Base-by-base conservation (phyloP, 1,140 invertebrate species). In the Samia ricini region DNA sequence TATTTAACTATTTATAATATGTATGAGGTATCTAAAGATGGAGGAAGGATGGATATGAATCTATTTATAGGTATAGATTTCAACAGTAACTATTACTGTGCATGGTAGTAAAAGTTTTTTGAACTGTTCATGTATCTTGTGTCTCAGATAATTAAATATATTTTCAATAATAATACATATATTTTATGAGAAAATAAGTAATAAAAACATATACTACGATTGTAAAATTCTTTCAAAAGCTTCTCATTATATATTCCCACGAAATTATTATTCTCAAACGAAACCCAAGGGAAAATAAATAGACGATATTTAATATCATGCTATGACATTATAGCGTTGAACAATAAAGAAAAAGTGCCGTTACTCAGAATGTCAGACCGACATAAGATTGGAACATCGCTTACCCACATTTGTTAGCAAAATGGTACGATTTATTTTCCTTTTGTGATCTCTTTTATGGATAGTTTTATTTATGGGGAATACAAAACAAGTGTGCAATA, bases 371-470 rank as follows among this genome's bases (percentile, higher is more conserved):
- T 52, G 66, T 68, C 66, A 69, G 63, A 63, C 49, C 60, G 63
- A 70, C 61, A 61, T 63, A 61, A 72, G 68, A 72, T 72, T 72
- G 71, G 71, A 64, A 68, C 58, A 69, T 72, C 62, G 36, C 64
- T 64, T 61, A 69, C 67, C 63, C 56, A 59, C 69, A 71, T 72
- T 69, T 72, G 67, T 69, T 72, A 65, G 62, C 59, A 69, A 69
- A 72, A 72, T 72, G 63, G 49, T 67, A 54, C 55, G 64, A 72
- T 72, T 69, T 72, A 69, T 72, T 67, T 72, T 52, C 22, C 60
- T 54, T 72, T 72, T 72, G 71, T 72, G 56, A 69, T 66, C 56
- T 61, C 23, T 48, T 64, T 66, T 66, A 64, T 64, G 56, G 58
- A 64, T 66, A 66, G 68, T 64, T 66, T 64, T 64, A 59, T 71